Evolutionary conservation across 1,140 invertebrate species (phyloP).

Genomic region (Doryteuthis pealeii): DNA sequence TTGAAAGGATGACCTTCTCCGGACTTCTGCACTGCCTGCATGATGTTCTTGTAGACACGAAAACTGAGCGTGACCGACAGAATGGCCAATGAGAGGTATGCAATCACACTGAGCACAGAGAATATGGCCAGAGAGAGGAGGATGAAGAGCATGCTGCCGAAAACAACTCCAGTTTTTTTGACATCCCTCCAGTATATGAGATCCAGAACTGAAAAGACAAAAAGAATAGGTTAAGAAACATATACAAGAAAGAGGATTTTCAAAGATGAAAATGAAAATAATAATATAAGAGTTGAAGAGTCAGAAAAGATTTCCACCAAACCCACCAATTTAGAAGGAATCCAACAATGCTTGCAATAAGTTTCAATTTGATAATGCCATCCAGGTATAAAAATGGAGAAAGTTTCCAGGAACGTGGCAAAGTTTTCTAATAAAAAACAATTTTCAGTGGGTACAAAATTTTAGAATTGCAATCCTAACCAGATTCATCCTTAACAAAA

Average conservation of each 20-base stretch:
- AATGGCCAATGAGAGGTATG: conserved; percentile 82
- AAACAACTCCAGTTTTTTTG: conserved; percentile 88
- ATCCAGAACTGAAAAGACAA: conserved; percentile 79
- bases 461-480: no score
- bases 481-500: no score
- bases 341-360: no score
- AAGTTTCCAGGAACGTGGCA: no score
- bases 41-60: conserved; percentile 93
- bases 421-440: no score
- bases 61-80: conserved; percentile 85
- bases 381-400: no score
- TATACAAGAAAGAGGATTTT: background rate
- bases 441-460: no score
- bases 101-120: conserved; percentile 92
- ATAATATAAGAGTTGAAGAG: background rate
- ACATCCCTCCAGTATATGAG: conserved; percentile 96
- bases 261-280: background rate
- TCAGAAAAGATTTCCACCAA: no score
- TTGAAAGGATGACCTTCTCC: conserved; percentile 97
- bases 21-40: conserved; percentile 95
- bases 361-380: no score
- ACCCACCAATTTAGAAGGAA: no score
- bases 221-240: background rate
- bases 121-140: conserved; percentile 90
- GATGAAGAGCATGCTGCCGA: conserved; percentile 81